phyloP scores from a whole-genome alignment of 2,113 vertebrate species.

The Cynoglossus semilaevis region DNA sequence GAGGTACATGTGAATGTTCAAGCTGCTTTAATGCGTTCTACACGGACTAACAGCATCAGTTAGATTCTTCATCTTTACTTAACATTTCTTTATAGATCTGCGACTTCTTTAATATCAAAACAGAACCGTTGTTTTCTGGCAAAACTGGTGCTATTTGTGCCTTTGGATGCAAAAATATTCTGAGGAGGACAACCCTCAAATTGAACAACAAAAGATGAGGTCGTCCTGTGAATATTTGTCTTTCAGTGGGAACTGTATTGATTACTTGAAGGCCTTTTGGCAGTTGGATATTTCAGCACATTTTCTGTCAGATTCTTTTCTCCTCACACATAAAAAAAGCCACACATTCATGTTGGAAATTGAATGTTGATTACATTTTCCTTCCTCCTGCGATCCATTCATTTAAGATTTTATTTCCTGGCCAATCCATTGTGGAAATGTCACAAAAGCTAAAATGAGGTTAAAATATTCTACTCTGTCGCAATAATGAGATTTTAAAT shows the following conservation, averaged over 20 bases:
- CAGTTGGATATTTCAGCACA: slow-evolving; percentile 35
- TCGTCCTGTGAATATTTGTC: slow-evolving; percentile 42
- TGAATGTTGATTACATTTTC: slow-evolving; percentile 10
- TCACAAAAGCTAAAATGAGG: slow-evolving; percentile 32
- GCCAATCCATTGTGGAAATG: slow-evolving; percentile 28
- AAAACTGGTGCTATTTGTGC: slow-evolving; percentile 49
- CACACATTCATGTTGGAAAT: slow-evolving; percentile 15
- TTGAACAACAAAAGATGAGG: slow-evolving; percentile 47
- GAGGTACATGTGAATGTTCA: no score
- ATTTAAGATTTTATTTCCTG: slow-evolving; percentile 8
- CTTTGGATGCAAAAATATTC: slow-evolving; percentile 57
- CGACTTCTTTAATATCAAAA: slow-evolving; percentile 23
- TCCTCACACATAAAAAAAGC: slow-evolving; percentile 1
- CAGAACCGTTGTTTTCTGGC: slow-evolving; percentile 54
- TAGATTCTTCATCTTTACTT: no score
- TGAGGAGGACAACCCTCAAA: slow-evolving; percentile 60
- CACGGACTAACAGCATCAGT: no score
- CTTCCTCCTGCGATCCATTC: slow-evolving; percentile 1
- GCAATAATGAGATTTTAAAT: slow-evolving; percentile 14
- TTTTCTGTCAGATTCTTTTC: slow-evolving; percentile 24
- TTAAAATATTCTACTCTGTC: slow-evolving; percentile 20
- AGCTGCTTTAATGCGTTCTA: no score
- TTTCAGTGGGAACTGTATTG: slow-evolving; percentile 48
- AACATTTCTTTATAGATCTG: no score
- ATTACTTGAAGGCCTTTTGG: slow-evolving; percentile 46